Evolutionary conservation across 2,113 vertebrate species (phyloP).

Genomic region (Cavia aperea): DNA sequence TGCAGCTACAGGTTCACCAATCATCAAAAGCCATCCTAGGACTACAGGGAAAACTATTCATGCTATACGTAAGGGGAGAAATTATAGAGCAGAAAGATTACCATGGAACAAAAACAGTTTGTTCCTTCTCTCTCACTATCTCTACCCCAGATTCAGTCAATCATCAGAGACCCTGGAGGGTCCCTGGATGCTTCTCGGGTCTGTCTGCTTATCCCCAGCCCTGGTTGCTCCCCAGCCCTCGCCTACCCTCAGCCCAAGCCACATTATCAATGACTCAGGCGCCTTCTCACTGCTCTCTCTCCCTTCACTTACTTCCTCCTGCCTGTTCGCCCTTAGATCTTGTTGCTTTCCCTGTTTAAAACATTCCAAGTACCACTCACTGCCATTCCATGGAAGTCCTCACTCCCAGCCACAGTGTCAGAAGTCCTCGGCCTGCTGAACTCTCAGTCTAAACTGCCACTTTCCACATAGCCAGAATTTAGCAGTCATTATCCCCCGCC

Average conservation of each 20-base stretch:
- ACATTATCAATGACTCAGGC: fast-evolving
- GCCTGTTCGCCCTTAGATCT: not conserved
- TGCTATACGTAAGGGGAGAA: not conserved
- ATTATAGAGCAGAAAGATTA: not conserved
- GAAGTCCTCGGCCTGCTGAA: not conserved
- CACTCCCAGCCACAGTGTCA: not conserved
- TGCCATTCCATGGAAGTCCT: not conserved
- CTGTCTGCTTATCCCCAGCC: too few species aligned
- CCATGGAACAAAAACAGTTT: not conserved
- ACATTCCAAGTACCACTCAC: not conserved
- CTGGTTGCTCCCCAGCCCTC: not conserved
- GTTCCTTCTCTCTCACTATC: not conserved
- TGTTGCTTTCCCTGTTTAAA: not conserved
- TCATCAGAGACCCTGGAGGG: not conserved
- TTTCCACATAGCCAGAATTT: not conserved
- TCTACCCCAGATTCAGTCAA: not conserved
- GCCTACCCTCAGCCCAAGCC: not conserved
- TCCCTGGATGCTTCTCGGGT: too few species aligned
- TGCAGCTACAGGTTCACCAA: not conserved
- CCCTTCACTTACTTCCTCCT: not conserved
- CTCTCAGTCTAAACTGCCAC: not conserved
- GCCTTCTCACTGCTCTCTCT: not conserved
- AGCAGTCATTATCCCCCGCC: not conserved
- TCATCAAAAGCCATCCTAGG: not conserved
- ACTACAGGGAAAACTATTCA: not conserved